These are phyloP conservation scores for Tauraco hartlaubi DNA, from an alignment of 2,797 vertebrate genomes.

Conservation along the genomic window DNA sequence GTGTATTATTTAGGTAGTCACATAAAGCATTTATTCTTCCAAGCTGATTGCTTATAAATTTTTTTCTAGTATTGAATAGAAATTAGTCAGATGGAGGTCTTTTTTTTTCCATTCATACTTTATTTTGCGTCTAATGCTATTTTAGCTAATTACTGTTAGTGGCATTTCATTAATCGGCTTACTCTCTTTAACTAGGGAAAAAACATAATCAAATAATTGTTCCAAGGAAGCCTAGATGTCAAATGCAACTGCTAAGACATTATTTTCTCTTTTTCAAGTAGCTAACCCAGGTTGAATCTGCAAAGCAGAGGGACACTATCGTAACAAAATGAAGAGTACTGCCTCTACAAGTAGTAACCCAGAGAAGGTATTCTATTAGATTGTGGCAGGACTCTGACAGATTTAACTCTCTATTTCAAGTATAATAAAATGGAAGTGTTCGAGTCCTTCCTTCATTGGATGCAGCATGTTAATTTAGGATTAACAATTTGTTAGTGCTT, in stretches of 20 bases:
- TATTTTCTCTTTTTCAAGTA: not conserved
- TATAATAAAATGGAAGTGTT: not conserved
- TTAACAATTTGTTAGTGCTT: not conserved
- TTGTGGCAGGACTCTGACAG: not conserved
- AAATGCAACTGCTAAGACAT: not conserved
- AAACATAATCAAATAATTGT: not conserved
- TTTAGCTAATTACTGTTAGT: not conserved
- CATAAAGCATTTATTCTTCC: not conserved
- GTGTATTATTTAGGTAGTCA: not conserved
- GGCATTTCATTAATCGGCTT: not conserved
- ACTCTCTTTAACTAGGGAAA: not conserved
- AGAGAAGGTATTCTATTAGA: not conserved
- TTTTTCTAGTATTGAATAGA: not conserved
- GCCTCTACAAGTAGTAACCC: not conserved
- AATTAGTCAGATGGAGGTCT: not conserved
- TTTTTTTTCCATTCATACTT: not conserved
- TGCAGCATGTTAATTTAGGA: not conserved
- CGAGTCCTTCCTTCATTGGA: not conserved
- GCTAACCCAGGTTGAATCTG: not conserved
- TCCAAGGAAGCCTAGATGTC: not conserved
- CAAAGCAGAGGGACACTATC: not conserved
- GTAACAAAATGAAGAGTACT: not conserved
- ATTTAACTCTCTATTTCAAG: not conserved
- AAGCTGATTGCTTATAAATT: not conserved
- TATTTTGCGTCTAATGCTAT: not conserved